Conservation (phyloP, 2,797 vertebrate genomes). For the Esox masquinongy region DNA sequence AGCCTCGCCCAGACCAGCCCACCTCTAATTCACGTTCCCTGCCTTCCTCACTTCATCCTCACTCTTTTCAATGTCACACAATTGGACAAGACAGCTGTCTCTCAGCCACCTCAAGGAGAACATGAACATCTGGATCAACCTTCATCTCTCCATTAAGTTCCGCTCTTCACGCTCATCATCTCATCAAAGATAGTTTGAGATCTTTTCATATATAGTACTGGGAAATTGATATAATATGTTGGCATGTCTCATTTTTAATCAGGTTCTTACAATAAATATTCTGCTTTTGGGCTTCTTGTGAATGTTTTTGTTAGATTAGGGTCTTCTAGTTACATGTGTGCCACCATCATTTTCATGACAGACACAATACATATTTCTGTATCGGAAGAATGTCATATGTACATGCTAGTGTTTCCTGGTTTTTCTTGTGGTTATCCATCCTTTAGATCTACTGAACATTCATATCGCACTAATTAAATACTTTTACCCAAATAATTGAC, state of each 20-base stretch:
- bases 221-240: slow-evolving; percentile 15
- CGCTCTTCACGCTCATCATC: slow-evolving; percentile 59
- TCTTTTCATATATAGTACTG: slow-evolving; percentile 33
- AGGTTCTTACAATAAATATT: neutral
- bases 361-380: neutral
- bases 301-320: neutral
- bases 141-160: slow-evolving; percentile 72
- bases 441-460: neutral
- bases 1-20: slow-evolving; percentile 22
- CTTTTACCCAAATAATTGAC: neutral
- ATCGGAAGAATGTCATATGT: neutral
- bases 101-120: slow-evolving; percentile 75
- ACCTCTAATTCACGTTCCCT: slow-evolving; percentile 60
- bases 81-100: slow-evolving; percentile 81
- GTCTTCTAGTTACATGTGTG: neutral
- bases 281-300: neutral
- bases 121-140: slow-evolving; percentile 72
- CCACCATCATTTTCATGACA: neutral
- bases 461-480: neutral
- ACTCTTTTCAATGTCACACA: slow-evolving; percentile 83
- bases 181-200: slow-evolving; percentile 48
- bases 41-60: slow-evolving; percentile 69
- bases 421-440: neutral
- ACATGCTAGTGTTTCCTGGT: neutral
- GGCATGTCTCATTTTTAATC: slow-evolving; percentile 16